Percentiles rank a stretch among this genome's conserved stretches.
These are phyloP conservation scores for Monoplex corrugatus DNA, from an alignment of 2,888 invertebrate genomes.

Conservation along the genomic window DNA sequence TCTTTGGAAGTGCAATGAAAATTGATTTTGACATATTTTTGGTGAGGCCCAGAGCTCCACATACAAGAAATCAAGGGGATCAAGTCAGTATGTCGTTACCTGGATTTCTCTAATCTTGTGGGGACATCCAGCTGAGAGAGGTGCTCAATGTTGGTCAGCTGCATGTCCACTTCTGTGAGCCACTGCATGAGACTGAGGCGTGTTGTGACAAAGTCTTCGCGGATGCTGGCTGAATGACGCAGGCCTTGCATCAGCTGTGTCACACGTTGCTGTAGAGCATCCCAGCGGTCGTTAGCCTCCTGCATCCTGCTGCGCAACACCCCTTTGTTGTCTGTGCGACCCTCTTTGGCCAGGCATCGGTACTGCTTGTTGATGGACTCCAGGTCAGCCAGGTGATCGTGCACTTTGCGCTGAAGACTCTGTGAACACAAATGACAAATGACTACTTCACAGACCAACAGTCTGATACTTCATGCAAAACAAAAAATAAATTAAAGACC, in stretches of 20 bases:
- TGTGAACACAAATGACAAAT: slow-evolving; percentile 55
- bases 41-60: too few species aligned
- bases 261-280: slow-evolving; percentile 71
- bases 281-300: slow-evolving; percentile 89
- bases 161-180: slow-evolving; percentile 75
- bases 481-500: too few species aligned
- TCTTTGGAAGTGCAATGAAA: too few species aligned
- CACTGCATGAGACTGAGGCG: slow-evolving; percentile 72
- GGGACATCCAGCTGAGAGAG: slow-evolving; percentile 54
- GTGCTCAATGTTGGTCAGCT: slow-evolving; percentile 72
- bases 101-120: slow-evolving; percentile 42
- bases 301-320: slow-evolving; percentile 88
- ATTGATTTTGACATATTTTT: too few species aligned
- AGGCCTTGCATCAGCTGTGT: slow-evolving; percentile 69
- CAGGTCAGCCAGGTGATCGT: slow-evolving; percentile 72
- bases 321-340: slow-evolving; percentile 85
- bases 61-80: not conserved
- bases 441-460: too few species aligned
- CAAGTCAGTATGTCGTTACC: too few species aligned
- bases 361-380: slow-evolving; percentile 79
- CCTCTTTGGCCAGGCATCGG: slow-evolving; percentile 76
- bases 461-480: too few species aligned
- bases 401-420: slow-evolving; percentile 74
- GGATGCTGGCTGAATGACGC: slow-evolving; percentile 72
- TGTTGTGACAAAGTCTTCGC: slow-evolving; percentile 75